phyloP scores from a whole-genome alignment of 2,113 vertebrate species.

The Hyperoodon ampullatus region DNA sequence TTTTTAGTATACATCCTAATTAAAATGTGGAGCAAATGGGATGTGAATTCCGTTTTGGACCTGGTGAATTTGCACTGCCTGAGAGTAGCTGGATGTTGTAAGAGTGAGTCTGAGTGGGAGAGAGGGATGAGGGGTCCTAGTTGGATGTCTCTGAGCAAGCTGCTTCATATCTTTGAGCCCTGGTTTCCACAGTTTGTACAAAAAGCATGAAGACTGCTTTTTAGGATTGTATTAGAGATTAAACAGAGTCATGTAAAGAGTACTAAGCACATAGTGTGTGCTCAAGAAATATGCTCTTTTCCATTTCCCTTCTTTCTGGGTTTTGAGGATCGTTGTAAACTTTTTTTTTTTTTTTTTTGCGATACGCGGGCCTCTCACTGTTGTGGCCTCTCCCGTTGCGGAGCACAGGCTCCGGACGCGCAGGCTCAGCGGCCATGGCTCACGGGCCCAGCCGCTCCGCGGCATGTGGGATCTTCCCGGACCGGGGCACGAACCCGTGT shows the following conservation, averaged over 20 bases:
- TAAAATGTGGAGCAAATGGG: background rate
- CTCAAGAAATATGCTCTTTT: background rate
- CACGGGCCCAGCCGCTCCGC: rapidly evolving
- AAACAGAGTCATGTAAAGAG: background rate
- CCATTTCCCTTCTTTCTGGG: background rate
- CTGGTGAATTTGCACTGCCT: background rate
- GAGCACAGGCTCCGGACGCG: too few species aligned
- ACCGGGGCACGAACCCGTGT: too few species aligned
- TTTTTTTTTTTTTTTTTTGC: background rate
- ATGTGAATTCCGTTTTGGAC: background rate
- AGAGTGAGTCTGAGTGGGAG: background rate
- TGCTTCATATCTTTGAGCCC: background rate
- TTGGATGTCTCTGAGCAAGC: background rate
- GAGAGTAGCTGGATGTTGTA: background rate
- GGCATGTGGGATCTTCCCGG: too few species aligned
- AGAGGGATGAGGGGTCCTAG: background rate
- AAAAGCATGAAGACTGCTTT: background rate
- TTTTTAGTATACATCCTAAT: background rate
- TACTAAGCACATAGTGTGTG: background rate
- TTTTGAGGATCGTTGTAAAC: background rate
- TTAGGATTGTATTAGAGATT: background rate
- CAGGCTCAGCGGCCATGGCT: too few species aligned
- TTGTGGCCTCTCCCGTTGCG: too few species aligned
- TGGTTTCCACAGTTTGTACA: background rate
- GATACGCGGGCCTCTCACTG: too few species aligned